These are phyloP conservation scores for Zygaena filipendulae DNA, from an alignment of 2,888 invertebrate genomes.

Conservation along the genomic window DNA sequence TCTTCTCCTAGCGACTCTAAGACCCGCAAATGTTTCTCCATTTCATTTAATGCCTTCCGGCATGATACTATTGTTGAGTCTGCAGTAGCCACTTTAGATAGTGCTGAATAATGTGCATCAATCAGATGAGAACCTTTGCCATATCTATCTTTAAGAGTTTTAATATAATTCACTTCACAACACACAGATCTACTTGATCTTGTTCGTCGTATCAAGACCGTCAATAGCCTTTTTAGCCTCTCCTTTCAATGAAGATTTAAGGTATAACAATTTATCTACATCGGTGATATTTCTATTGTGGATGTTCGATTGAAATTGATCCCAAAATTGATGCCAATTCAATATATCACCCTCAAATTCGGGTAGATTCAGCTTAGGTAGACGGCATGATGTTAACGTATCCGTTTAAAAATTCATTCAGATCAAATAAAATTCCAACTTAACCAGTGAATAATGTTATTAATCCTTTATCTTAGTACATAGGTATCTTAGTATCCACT, in stretches of 20 bases:
- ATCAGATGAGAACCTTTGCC: slow-evolving; percentile 9
- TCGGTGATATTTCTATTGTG: slow-evolving; percentile 12
- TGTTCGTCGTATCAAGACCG: slow-evolving; percentile 16
- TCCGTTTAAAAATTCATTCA: no score
- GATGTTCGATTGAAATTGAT: slow-evolving; percentile 17
- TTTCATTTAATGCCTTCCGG: slow-evolving; percentile 12
- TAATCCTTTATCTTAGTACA: no score
- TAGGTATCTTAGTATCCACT: no score
- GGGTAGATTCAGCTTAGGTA: slow-evolving; percentile 13
- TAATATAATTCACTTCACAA: slow-evolving; percentile 16
- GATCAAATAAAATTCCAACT: no score
- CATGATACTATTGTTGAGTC: slow-evolving; percentile 6
- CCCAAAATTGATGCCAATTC: slow-evolving; percentile 19
- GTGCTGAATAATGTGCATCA: slow-evolving; percentile 17
- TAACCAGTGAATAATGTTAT: no score
- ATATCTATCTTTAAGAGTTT: slow-evolving; percentile 13
- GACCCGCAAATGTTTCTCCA: slow-evolving; percentile 19
- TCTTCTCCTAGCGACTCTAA: slow-evolving; percentile 18
- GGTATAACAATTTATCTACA: slow-evolving; percentile 18
- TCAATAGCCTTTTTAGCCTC: slow-evolving; percentile 13
- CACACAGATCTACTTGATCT: no score
- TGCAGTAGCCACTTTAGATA: slow-evolving; percentile 13
- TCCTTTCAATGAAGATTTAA: slow-evolving; percentile 15
- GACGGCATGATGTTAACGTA: no score
- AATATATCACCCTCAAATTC: slow-evolving; percentile 17